These are phyloP conservation scores for Pseudomugil tenellus DNA, from an alignment of 2,797 vertebrate genomes.

Conservation along the genomic window DNA sequence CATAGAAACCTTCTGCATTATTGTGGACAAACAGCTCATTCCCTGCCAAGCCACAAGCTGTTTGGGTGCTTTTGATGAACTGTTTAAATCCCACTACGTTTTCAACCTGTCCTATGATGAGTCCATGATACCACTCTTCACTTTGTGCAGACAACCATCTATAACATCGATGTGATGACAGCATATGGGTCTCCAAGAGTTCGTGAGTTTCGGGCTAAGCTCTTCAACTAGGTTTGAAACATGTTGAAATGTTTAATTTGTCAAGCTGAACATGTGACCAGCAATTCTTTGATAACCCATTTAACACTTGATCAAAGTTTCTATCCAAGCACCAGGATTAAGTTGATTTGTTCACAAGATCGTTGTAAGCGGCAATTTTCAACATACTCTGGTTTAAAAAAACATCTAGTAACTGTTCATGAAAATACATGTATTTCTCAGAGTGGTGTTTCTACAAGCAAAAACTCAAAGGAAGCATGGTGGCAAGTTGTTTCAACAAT, in stretches of 20 bases:
- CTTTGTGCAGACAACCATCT: conserved; percentile 28
- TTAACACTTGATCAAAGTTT: conserved; percentile 43
- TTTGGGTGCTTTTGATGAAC: conserved; percentile 27
- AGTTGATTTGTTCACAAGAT: conserved; percentile 38
- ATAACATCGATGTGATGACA: conserved; percentile 6
- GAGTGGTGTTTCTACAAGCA: no score
- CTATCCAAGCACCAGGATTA: conserved; percentile 29
- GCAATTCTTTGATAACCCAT: conserved; percentile 21
- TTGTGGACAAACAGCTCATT: conserved; percentile 33
- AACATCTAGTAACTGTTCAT: no score
- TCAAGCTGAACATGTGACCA: no score
- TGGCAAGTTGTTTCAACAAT: no score
- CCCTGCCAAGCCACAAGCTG: conserved; percentile 38
- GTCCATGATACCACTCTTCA: conserved; percentile 27
- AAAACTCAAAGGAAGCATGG: no score
- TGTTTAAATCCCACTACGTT: conserved; percentile 47
- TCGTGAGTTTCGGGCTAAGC: conserved; percentile 19
- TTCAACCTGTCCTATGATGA: conserved; percentile 42
- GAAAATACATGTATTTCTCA: no score
- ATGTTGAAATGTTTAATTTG: conserved; percentile 37
- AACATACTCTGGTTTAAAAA: no score
- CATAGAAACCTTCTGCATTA: conserved; percentile 34
- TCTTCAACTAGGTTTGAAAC: conserved; percentile 23
- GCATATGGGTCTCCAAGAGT: conserved; percentile 43
- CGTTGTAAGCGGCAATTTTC: conserved; percentile 17